Conservation (phyloP, 2,113 vertebrate species). For the Montifringilla adamsi region DNA sequence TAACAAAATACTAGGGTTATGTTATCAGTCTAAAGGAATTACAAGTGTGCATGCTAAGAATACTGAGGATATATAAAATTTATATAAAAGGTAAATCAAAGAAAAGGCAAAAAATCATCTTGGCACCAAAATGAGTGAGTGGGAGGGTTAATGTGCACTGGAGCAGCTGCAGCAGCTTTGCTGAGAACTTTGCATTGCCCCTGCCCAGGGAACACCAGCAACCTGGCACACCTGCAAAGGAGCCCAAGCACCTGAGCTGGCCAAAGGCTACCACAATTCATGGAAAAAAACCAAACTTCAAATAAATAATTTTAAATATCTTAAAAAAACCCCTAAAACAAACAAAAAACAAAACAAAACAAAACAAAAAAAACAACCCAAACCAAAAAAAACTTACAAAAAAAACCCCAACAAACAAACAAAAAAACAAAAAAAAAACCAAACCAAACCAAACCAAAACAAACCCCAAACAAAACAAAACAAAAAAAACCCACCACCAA, state of each 20-base stretch:
- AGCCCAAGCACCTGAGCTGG: background rate
- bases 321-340: background rate
- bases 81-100: background rate
- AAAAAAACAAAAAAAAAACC: background rate
- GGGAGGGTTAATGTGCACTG: constrained; percentile 59
- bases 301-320: background rate
- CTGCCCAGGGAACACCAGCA: background rate
- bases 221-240: background rate
- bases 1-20: background rate
- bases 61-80: background rate
- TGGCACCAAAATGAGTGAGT: constrained; percentile 3
- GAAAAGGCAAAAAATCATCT: background rate
- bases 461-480: background rate
- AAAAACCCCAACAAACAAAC: too few relatives aligned
- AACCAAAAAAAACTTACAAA: too few relatives aligned
- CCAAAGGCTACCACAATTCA: background rate
- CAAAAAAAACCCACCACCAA: too few relatives aligned
- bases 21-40: too few relatives aligned
- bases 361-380: too few relatives aligned
- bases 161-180: constrained; percentile 30
- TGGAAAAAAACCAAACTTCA: background rate
- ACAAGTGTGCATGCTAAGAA: background rate
- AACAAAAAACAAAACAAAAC: too few relatives aligned
- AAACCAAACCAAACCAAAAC: too few relatives aligned
- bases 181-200: constrained; percentile 50